Percentiles rank a stretch among this genome's conserved stretches.
These are phyloP conservation scores for Phymastichus coffea DNA, from an alignment of 1,140 invertebrate genomes.

Conservation along the genomic window DNA sequence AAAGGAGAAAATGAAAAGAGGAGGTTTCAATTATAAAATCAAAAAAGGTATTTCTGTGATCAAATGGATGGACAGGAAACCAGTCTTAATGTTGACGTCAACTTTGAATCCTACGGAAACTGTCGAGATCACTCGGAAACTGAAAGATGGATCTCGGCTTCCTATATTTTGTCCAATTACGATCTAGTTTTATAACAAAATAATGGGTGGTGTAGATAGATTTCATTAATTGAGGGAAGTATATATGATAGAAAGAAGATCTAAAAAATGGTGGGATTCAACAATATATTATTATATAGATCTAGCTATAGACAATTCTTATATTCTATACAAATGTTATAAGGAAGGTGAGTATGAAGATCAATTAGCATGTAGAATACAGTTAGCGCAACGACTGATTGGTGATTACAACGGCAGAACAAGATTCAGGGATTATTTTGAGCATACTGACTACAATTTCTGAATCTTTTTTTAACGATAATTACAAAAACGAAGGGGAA, in stretches of 20 bases:
- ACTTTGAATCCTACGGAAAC: slow-evolving; percentile 34
- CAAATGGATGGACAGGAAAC: slow-evolving; percentile 50
- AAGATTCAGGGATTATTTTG: too few relatives aligned
- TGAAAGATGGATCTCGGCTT: too few relatives aligned
- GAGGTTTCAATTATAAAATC: slow-evolving; percentile 40
- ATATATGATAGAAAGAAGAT: slow-evolving; percentile 1
- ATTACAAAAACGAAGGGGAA: too few relatives aligned
- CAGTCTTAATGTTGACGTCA: slow-evolving; percentile 42
- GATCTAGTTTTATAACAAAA: too few relatives aligned
- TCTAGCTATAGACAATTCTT: slow-evolving; percentile 8
- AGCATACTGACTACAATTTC: too few relatives aligned
- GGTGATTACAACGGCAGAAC: not conserved
- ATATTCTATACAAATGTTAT: slow-evolving; percentile 14
- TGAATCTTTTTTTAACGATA: too few relatives aligned
- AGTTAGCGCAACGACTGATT: not conserved
- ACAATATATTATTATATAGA: too few relatives aligned
- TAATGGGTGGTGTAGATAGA: too few relatives aligned
- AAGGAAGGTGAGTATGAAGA: not conserved
- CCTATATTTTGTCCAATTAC: slow-evolving; percentile 35
- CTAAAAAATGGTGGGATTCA: too few relatives aligned
- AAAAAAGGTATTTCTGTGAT: slow-evolving; percentile 40
- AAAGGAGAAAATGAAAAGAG: slow-evolving; percentile 40
- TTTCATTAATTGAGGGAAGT: slow-evolving; percentile 21
- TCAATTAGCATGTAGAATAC: not conserved
- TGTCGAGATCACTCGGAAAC: too few relatives aligned